phyloP scores from a whole-genome alignment of 2,888 invertebrate genomes.

The Portevinia maculata region DNA sequence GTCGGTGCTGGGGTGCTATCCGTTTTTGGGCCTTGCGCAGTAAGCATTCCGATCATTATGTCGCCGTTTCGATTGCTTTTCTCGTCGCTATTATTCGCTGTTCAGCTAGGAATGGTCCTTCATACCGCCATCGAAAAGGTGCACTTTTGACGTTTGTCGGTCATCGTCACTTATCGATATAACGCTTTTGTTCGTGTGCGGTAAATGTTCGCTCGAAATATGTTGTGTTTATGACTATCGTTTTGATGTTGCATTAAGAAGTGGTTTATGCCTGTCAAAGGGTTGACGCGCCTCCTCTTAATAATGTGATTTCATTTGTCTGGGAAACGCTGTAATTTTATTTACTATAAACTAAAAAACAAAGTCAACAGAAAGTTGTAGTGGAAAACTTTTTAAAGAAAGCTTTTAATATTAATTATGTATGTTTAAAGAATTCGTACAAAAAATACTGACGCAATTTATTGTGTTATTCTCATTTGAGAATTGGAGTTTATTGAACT shows the following conservation, averaged over 20 bases:
- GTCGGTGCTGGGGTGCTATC: constrained; percentile 55
- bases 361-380: constrained; percentile 11
- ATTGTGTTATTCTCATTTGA: constrained; percentile 18
- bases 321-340: not conserved
- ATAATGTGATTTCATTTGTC: constrained; percentile 4
- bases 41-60: constrained; percentile 57
- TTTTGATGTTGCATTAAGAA: constrained; percentile 33
- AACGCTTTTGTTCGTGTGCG: constrained; percentile 22
- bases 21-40: constrained; percentile 62
- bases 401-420: constrained; percentile 62
- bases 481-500: constrained; percentile 58
- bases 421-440: constrained; percentile 27
- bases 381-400: constrained; percentile 13
- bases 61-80: constrained; percentile 47
- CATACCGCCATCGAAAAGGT: constrained; percentile 42
- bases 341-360: not conserved
- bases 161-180: constrained; percentile 9
- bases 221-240: constrained; percentile 19
- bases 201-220: constrained; percentile 25
- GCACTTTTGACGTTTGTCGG: constrained; percentile 39
- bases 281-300: constrained; percentile 55
- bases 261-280: constrained; percentile 32
- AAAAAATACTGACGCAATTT: constrained; percentile 30
- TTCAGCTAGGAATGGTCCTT: constrained; percentile 39
- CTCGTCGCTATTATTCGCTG: constrained; percentile 37